Conservation (phyloP, 2,888 invertebrate genomes). For the Leptinotarsa rubiginosa region DNA sequence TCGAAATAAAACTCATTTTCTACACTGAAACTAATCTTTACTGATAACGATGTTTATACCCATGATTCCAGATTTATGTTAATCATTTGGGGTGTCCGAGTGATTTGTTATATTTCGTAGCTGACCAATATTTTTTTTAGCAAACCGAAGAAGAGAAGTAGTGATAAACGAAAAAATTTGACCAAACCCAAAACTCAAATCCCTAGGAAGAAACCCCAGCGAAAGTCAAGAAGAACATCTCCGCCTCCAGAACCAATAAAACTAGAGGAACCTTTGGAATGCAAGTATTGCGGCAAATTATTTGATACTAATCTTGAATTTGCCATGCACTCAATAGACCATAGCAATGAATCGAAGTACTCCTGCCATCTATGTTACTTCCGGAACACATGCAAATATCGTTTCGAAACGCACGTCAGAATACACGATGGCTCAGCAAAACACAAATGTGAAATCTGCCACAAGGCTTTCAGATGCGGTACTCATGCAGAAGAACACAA, state of each 20-base stretch:
- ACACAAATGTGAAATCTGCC: constrained; percentile 55
- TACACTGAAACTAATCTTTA: too few relatives aligned
- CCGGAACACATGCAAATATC: constrained; percentile 53
- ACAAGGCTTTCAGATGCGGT: constrained; percentile 59
- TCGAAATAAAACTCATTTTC: too few relatives aligned
- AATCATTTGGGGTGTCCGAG: neutral
- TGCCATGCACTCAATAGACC: constrained; percentile 38
- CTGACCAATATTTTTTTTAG: constrained; percentile 5
- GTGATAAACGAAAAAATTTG: neutral
- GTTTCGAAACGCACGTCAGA: constrained; percentile 60
- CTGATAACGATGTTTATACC: too few relatives aligned
- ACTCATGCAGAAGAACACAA: constrained; percentile 68
- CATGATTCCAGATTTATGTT: too few relatives aligned
- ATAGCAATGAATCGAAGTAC: constrained; percentile 37
- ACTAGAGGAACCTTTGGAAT: constrained; percentile 32
- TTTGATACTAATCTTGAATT: constrained; percentile 37
- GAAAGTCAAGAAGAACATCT: constrained; percentile 17
- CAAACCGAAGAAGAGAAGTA: constrained; percentile 4
- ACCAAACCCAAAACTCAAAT: constrained; percentile 16
- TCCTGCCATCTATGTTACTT: constrained; percentile 47
- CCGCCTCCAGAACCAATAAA: constrained; percentile 33
- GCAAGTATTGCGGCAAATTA: constrained; percentile 24
- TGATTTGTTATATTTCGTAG: neutral
- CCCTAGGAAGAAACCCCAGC: constrained; percentile 1
- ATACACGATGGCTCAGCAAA: constrained; percentile 60